Percentiles rank a stretch among this genome's conserved stretches.
These are phyloP conservation scores for Nanorana parkeri DNA, from an alignment of 2,113 vertebrate genomes.

Conservation along the genomic window DNA sequence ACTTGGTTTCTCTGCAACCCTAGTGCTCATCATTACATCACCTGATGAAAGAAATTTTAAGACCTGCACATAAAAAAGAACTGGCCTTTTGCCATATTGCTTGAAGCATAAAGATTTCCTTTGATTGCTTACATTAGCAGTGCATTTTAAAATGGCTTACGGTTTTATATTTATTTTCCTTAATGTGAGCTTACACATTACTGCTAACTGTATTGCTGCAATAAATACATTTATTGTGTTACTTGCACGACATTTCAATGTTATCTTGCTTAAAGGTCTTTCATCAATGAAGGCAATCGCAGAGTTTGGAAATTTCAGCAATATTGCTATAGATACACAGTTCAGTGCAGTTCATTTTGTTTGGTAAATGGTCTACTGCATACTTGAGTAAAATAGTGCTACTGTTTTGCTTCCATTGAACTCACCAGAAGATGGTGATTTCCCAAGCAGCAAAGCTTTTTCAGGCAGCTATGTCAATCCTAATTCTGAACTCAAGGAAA, in stretches of 20 bases:
- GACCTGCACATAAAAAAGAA: not conserved
- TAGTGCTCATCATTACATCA: not conserved
- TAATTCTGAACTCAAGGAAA: no score
- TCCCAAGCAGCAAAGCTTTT: no score
- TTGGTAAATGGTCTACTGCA: not conserved
- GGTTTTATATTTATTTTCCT: not conserved
- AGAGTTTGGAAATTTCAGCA: not conserved
- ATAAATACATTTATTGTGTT: not conserved
- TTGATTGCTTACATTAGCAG: conserved; percentile 16
- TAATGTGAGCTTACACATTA: not conserved
- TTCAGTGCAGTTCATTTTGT: not conserved
- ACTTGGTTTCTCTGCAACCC: no score
- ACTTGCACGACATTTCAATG: not conserved
- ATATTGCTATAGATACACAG: not conserved
- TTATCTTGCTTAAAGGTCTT: not conserved
- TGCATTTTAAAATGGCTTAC: not conserved
- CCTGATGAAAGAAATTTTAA: conserved; percentile 1
- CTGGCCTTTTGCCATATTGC: conserved; percentile 13
- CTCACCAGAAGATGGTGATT: not conserved
- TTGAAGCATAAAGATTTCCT: conserved; percentile 3
- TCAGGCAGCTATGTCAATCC: no score
- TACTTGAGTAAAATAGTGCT: not conserved
- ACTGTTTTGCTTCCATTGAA: not conserved
- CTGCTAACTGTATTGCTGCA: conserved; percentile 7
- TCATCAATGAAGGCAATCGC: not conserved